Percentiles rank a stretch among this genome's conserved stretches.
Conservation (phyloP, 2,888 invertebrate genomes). For the Cremastinae sp. region DNA sequence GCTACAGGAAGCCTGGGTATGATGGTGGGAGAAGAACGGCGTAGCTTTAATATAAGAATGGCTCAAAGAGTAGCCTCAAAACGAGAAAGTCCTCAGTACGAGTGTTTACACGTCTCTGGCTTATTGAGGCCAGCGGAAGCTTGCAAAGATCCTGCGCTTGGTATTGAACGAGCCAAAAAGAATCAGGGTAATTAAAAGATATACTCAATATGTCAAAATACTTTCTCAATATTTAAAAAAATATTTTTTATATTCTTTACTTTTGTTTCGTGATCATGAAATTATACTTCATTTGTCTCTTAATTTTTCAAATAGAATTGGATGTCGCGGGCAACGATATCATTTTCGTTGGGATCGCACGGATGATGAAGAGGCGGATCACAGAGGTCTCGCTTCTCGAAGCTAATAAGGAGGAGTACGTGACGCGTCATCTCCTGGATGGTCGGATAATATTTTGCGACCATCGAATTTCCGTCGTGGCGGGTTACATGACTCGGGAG, state of each 20-base stretch:
- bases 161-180: conserved; percentile 57
- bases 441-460: conserved; percentile 95
- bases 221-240: too few species aligned
- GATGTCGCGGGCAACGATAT: conserved; percentile 74
- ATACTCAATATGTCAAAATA: too few species aligned
- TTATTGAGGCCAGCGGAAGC: conserved; percentile 77
- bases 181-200: too few species aligned
- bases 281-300: too few species aligned
- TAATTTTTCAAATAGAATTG: conserved; percentile 52
- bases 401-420: conserved; percentile 90
- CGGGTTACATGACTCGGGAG: conserved; percentile 94
- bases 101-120: conserved; percentile 81
- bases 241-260: too few species aligned
- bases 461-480: conserved; percentile 93
- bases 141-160: conserved; percentile 65
- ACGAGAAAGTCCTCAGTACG: conserved; percentile 81
- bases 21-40: conserved; percentile 73
- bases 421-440: conserved; percentile 93
- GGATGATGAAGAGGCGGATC: conserved; percentile 86
- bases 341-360: conserved; percentile 87
- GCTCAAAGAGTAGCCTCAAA: conserved; percentile 80
- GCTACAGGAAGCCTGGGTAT: conserved; percentile 53
- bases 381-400: conserved; percentile 85
- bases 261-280: too few species aligned
- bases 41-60: conserved; percentile 81